Conservation (phyloP, 2,888 invertebrate species). For the Sisyra nigra region DNA sequence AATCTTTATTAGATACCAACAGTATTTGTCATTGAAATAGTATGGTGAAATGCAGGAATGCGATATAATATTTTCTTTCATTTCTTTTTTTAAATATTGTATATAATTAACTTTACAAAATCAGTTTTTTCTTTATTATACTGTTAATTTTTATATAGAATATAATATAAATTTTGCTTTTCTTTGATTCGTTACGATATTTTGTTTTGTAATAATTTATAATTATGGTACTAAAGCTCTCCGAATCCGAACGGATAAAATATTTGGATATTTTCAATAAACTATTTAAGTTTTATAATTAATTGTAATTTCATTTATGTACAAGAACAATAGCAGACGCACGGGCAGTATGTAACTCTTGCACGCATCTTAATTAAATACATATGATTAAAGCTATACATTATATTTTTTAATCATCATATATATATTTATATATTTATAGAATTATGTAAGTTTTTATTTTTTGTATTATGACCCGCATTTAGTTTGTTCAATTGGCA, state of each 20-base stretch:
- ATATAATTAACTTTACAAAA: too few relatives aligned
- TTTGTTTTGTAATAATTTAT: too few relatives aligned
- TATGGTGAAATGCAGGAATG: too few relatives aligned
- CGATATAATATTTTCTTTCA: too few relatives aligned
- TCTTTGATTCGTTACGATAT: too few relatives aligned
- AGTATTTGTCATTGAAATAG: too few relatives aligned
- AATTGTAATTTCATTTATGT: conserved; percentile 7
- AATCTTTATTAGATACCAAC: too few relatives aligned
- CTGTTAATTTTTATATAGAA: too few relatives aligned
- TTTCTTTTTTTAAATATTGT: too few relatives aligned
- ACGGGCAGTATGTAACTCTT: not conserved
- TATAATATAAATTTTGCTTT: too few relatives aligned
- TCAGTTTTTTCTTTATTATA: too few relatives aligned
- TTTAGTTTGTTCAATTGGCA: conserved; percentile 24
- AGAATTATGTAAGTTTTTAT: not conserved
- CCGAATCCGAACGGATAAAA: not conserved
- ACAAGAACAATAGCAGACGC: conserved; percentile 7
- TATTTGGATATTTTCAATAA: not conserved
- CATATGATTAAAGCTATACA: conserved; percentile 9
- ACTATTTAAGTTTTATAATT: too few relatives aligned
- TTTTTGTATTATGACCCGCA: conserved; percentile 18
- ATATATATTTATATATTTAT: not conserved
- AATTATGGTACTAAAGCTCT: not conserved
- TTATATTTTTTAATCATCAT: conserved; percentile 3
- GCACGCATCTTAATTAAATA: conserved; percentile 3